Evolutionary conservation across 1,140 invertebrate genomes (phyloP).

Genomic region (Atopsyche davidsoni): DNA sequence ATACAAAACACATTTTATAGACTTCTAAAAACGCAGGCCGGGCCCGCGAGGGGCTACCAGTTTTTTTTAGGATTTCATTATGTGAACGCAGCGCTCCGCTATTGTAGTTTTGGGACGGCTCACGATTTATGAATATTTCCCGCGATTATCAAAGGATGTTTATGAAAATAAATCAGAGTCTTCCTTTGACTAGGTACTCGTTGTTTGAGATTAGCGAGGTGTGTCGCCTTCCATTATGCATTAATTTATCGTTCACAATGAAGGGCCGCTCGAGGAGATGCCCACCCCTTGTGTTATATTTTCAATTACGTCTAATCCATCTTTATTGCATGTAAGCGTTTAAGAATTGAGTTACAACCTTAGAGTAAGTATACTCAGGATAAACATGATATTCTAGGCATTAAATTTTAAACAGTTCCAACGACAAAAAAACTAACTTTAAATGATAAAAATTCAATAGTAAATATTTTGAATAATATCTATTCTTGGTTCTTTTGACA

Average conservation of each 20-base stretch:
- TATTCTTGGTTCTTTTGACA: no score
- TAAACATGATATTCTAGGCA: background rate
- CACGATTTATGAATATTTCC: slow-evolving; percentile 29
- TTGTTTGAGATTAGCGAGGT: slow-evolving; percentile 30
- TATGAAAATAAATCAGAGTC: slow-evolving; percentile 31
- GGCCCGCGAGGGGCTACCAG: no score
- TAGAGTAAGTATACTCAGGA: background rate
- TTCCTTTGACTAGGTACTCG: slow-evolving; percentile 12
- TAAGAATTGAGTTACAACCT: slow-evolving; percentile 22
- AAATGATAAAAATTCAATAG: no score
- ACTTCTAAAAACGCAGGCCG: no score
- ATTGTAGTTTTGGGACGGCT: background rate
- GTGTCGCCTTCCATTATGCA: slow-evolving; percentile 30
- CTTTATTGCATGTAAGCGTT: slow-evolving; percentile 31
- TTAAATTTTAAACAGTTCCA: no score
- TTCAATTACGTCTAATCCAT: slow-evolving; percentile 31
- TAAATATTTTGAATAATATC: no score
- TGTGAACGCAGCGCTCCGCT: background rate
- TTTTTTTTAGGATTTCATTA: background rate
- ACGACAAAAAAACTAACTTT: no score
- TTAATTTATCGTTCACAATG: slow-evolving; percentile 30
- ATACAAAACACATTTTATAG: no score
- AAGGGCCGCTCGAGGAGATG: slow-evolving; percentile 18
- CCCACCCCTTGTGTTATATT: slow-evolving; percentile 29
- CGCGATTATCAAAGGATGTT: slow-evolving; percentile 27